A percentile compares a stretch with the other conserved stretches of the same genome.
phyloP scores from a whole-genome alignment of 35 echinoderm and acorn worm species.

The Holothuria glaberrima region DNA sequence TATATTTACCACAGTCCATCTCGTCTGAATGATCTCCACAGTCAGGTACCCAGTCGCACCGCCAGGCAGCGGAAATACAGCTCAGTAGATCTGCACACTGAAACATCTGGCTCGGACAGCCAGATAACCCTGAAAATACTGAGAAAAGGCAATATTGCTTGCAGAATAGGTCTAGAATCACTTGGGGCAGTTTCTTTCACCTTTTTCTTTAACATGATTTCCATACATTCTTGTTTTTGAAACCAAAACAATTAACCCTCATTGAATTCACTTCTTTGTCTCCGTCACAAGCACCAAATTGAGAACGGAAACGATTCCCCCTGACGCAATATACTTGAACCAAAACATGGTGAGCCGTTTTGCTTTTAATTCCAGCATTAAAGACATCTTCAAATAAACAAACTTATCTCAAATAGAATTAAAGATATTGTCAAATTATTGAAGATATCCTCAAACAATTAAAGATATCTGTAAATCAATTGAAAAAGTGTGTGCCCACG shows the following conservation, averaged over 20 bases:
- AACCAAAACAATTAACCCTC: background rate
- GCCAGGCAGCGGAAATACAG: constrained; percentile 14
- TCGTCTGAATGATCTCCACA: constrained; percentile 5
- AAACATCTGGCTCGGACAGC: constrained; percentile 5
- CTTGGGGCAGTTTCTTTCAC: background rate
- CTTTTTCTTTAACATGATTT: background rate
- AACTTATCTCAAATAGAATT: too few relatives aligned
- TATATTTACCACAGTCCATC: background rate
- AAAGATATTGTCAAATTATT: too few relatives aligned
- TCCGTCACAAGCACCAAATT: too few relatives aligned
- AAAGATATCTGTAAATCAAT: background rate
- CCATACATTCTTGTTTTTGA: background rate
- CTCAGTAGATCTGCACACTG: background rate
- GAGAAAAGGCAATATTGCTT: background rate
- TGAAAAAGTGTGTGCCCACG: background rate
- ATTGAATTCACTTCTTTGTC: too few relatives aligned
- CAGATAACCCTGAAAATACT: background rate
- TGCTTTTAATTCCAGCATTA: background rate
- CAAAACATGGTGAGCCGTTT: background rate
- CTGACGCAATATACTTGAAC: too few relatives aligned
- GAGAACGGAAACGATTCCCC: too few relatives aligned
- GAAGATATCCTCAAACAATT: background rate
- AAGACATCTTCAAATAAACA: background rate
- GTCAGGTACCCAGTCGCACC: constrained; percentile 1
- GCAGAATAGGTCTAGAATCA: background rate